Conservation (phyloP, 2,797 vertebrate genomes). For the Semaprochilodus insignis region DNA sequence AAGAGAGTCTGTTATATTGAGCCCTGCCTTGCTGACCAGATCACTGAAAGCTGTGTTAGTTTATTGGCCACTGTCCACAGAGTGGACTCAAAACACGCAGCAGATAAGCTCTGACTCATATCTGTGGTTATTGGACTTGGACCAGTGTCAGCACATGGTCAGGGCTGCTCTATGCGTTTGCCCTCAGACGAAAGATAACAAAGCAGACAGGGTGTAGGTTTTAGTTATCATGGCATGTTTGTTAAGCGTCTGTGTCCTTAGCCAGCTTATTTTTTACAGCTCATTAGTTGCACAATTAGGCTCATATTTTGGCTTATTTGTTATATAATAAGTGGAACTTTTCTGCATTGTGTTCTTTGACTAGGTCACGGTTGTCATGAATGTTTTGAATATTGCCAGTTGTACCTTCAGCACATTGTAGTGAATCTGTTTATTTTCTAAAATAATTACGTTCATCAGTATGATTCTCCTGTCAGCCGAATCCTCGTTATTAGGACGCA, state of each 20-base stretch:
- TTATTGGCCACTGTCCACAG: neutral
- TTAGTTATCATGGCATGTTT: conserved; percentile 26
- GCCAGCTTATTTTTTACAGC: neutral
- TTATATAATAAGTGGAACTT: neutral
- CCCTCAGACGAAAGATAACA: conserved; percentile 14
- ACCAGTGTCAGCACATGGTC: neutral
- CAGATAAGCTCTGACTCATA: neutral
- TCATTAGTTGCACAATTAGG: neutral
- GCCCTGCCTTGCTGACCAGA: neutral
- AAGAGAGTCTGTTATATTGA: neutral
- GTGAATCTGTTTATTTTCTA: conserved; percentile 40
- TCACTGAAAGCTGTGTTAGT: neutral
- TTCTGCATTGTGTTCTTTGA: neutral
- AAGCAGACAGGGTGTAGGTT: conserved; percentile 3
- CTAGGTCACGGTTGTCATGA: neutral
- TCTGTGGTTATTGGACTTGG: conserved; percentile 10
- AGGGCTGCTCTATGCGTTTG: neutral
- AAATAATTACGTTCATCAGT: conserved; percentile 36
- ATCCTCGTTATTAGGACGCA: conserved; percentile 44
- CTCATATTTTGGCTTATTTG: neutral
- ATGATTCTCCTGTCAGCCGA: conserved; percentile 48
- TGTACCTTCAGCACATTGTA: neutral
- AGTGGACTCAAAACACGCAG: neutral
- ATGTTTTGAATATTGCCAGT: neutral
- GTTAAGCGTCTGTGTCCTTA: conserved; percentile 2